Conservation (phyloP, 2,113 vertebrate species). For the Petrocephalus microphthalmus region DNA sequence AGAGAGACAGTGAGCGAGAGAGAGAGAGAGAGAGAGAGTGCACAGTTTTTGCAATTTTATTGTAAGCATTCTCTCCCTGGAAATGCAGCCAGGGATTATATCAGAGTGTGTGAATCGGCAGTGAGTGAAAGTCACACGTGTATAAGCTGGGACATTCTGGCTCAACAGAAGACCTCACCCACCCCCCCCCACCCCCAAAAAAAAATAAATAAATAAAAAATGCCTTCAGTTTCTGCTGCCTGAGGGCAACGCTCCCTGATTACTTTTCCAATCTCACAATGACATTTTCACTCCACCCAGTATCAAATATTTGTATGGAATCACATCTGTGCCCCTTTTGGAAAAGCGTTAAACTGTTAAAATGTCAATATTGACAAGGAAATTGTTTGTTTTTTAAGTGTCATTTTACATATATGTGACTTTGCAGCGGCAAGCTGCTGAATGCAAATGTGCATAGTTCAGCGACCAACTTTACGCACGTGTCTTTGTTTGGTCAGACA, state of each 20-base stretch:
- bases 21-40: constrained; percentile 23
- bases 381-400: neutral
- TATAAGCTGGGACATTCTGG: constrained; percentile 31
- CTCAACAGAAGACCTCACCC: constrained; percentile 28
- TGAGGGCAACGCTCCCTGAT: constrained; percentile 31
- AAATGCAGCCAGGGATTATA: constrained; percentile 25
- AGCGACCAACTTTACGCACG: neutral
- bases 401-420: neutral
- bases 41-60: constrained; percentile 24
- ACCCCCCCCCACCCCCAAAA: too few relatives aligned
- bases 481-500: neutral
- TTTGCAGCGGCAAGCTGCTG: neutral
- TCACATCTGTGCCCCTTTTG: constrained; percentile 33
- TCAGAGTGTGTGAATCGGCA: constrained; percentile 32
- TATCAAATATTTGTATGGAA: constrained; percentile 23
- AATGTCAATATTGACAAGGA: constrained; percentile 27
- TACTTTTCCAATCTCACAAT: constrained; percentile 35
- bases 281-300: constrained; percentile 37
- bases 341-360: constrained; percentile 28
- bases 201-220: constrained; percentile 32
- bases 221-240: constrained; percentile 35
- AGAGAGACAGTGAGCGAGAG: constrained; percentile 36
- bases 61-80: constrained; percentile 25
- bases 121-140: constrained; percentile 31
- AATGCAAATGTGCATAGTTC: neutral